Evolutionary conservation across 2,113 vertebrate genomes (phyloP), one percentile per base, ranked within the genome.

Genomic region (Salminus brasiliensis): DNA sequence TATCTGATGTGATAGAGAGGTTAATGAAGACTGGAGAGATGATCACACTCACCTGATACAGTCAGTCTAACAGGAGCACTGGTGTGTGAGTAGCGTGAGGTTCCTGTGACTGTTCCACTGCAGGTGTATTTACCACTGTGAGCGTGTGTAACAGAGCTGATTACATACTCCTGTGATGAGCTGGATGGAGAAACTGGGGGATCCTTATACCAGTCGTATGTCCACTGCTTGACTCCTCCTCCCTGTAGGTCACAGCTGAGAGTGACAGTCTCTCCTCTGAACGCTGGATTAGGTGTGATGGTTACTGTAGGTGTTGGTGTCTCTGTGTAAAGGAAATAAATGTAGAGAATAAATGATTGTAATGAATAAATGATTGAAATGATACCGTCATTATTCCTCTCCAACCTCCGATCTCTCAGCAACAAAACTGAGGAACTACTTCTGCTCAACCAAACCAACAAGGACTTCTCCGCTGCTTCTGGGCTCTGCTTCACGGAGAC

Each of bases 221-320:
- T 21, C 47, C 21, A n/a, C 2, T 5, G n/a, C n/a, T n/a, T n/a
- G n/a, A n/a, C 0, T 6, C 5, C 18, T 52, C 21, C 47, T 21
- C 47, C 6, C 21, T n/a, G 12, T 52, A 52, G 18, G 13, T 52
- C 47, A 52, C 71, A 73, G 16, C 12, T 55, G 10, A 72, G 18
- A 78, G 66, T 21, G 52, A 78, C 76, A 30, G 34, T 78, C 49
- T 78, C 76, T 70, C 66, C 76, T 18, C 21, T 68, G 52, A 70
- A 78, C 65, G 70, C 76, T 41, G 27, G 29, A 10, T 41, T 2
- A 66, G 72, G 55, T 2, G 45, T 12, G 4, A 63, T 16, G 52
- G 15, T 76, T n/a, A 76, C 60, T 53, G 15, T 21, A 53, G 73
- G 21, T 25, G 65, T 75, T 74, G 16, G 55, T 63, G 10, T 63